A percentile compares a stretch with the other conserved stretches of the same genome.
Conservation (phyloP, 2,113 vertebrate species). For the Myotis yumanensis region DNA sequence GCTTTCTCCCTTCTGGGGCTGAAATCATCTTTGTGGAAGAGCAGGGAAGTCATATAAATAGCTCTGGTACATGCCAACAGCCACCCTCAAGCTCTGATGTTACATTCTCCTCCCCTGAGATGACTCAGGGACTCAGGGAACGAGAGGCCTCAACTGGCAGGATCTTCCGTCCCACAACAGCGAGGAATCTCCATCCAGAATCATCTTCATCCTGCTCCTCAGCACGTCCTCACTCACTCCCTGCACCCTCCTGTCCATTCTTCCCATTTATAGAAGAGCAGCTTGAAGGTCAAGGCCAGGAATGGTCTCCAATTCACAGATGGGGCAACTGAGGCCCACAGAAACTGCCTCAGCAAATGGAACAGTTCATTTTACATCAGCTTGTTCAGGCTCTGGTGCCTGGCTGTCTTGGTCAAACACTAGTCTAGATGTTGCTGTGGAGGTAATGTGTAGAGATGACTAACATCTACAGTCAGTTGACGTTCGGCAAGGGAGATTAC, state of each 20-base stretch:
- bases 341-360: neutral
- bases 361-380: neutral
- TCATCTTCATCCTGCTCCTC: neutral
- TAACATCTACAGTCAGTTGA: neutral
- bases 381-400: too few relatives aligned
- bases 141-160: neutral
- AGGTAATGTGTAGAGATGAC: neutral
- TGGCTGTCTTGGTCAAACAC: accelerated
- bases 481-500: neutral
- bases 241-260: neutral
- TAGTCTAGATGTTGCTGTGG: neutral
- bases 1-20: neutral
- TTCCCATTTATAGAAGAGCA: neutral
- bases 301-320: neutral
- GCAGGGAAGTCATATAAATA: conserved; percentile 21
- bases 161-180: accelerated
- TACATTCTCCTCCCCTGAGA: neutral
- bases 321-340: neutral
- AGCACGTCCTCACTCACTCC: neutral
- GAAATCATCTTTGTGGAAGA: neutral
- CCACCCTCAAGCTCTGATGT: neutral
- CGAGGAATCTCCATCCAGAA: neutral
- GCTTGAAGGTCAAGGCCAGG: neutral
- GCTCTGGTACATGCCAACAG: neutral
- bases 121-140: neutral